Evolutionary conservation across 2,797 vertebrate species (phyloP).

Genomic region (Heteromormyrus szaboi): DNA sequence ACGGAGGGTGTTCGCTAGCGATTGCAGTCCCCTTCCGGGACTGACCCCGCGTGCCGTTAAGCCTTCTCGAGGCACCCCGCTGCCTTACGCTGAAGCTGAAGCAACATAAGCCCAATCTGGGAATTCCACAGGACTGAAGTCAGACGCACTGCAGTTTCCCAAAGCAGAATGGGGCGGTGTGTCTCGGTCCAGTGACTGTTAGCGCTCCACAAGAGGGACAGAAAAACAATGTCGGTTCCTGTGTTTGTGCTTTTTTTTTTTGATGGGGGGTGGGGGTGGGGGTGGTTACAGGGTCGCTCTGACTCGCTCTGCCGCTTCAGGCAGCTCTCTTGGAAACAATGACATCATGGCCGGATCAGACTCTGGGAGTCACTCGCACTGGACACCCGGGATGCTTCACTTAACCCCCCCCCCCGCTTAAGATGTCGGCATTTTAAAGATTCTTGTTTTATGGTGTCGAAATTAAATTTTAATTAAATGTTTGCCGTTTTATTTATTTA

Average conservation of each 20-base stretch:
- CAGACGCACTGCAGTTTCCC: slow-evolving; percentile 62
- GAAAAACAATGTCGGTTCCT: slow-evolving; percentile 28
- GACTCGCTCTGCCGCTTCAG: slow-evolving; percentile 65
- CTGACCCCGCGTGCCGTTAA: slow-evolving; percentile 61
- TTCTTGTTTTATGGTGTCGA: neutral
- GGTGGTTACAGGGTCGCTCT: slow-evolving; percentile 55
- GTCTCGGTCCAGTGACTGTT: slow-evolving; percentile 31
- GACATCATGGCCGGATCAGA: neutral
- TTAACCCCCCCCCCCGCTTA: neutral
- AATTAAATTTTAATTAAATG: neutral
- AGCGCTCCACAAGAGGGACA: slow-evolving; percentile 10
- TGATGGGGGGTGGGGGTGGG: neutral
- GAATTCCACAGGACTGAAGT: slow-evolving; percentile 78
- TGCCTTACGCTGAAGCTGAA: slow-evolving; percentile 58
- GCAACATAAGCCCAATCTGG: slow-evolving; percentile 72
- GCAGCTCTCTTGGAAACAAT: neutral
- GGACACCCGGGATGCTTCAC: neutral
- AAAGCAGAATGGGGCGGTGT: slow-evolving; percentile 54
- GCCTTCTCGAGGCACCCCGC: slow-evolving; percentile 60
- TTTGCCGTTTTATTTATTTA: neutral
- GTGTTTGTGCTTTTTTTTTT: slow-evolving; percentile 16
- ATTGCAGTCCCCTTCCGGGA: slow-evolving; percentile 48
- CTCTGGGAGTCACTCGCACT: neutral
- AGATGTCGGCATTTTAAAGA: neutral
- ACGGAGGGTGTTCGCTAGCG: slow-evolving; percentile 55